Percentiles rank a stretch among this genome's conserved stretches.
These are phyloP conservation scores for Bombus pyrosoma DNA, from an alignment of 1,140 invertebrate species.

Conservation along the genomic window DNA sequence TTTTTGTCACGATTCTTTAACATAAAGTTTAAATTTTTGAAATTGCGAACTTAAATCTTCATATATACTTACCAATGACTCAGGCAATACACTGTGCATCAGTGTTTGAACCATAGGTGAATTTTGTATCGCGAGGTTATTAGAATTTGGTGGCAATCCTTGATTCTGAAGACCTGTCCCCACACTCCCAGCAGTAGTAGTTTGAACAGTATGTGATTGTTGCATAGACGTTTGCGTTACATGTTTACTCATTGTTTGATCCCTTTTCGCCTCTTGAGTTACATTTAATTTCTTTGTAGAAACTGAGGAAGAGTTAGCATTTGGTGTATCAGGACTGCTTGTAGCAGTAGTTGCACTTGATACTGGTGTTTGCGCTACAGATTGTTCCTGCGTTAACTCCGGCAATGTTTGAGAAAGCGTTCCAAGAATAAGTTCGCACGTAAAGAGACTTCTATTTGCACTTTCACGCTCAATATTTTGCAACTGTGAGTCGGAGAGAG, in stretches of 20 bases:
- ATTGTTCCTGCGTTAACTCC: constrained; percentile 76
- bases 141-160: constrained; percentile 76
- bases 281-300: constrained; percentile 72
- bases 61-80: constrained; percentile 76
- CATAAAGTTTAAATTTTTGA: not conserved
- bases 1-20: not conserved
- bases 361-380: constrained; percentile 70
- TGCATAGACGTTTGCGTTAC: constrained; percentile 60
- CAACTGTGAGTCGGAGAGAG: constrained; percentile 83
- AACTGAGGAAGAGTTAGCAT: constrained; percentile 64
- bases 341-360: constrained; percentile 73
- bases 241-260: constrained; percentile 70
- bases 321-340: constrained; percentile 77
- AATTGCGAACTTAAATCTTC: not conserved
- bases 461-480: constrained; percentile 84
- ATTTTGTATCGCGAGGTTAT: constrained; percentile 76
- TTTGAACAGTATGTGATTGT: constrained; percentile 65
- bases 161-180: constrained; percentile 70
- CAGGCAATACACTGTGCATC: constrained; percentile 81
- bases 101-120: constrained; percentile 79
- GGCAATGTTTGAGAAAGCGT: constrained; percentile 83
- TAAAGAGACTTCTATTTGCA: constrained; percentile 87
- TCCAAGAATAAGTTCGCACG: constrained; percentile 87
- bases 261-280: constrained; percentile 75
- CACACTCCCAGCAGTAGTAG: constrained; percentile 64